Evolutionary conservation across 2,113 vertebrate genomes (phyloP).

Genomic region (Cettia cetti): DNA sequence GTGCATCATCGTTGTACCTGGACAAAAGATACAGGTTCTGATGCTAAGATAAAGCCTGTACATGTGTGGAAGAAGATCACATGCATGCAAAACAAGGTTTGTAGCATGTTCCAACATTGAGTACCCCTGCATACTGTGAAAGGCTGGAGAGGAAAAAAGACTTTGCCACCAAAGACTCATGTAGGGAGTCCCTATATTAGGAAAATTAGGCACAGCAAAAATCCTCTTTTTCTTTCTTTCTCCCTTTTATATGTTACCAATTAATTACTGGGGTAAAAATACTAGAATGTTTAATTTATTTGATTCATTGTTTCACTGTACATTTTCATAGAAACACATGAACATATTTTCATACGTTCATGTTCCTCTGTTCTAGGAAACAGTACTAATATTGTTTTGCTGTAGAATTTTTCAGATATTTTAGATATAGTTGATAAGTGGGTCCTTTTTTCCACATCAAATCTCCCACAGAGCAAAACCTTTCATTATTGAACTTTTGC

Average conservation of each 20-base stretch:
- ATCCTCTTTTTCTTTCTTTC: not conserved
- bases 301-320: not conserved
- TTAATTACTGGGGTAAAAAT: not conserved
- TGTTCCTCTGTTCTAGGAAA: not conserved
- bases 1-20: not conserved
- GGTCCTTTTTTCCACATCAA: not conserved
- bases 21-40: not conserved
- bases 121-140: not conserved
- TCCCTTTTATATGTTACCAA: not conserved
- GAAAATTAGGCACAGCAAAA: not conserved
- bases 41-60: not conserved
- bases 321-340: not conserved
- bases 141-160: not conserved
- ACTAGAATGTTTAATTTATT: not conserved
- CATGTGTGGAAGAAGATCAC: accelerated
- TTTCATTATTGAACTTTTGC: not conserved
- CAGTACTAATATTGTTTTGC: not conserved
- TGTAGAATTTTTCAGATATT: not conserved
- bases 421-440: not conserved
- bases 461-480: not conserved
- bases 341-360: not conserved
- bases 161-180: not conserved
- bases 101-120: not conserved
- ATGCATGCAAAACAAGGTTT: not conserved
- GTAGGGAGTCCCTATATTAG: not conserved